These are phyloP conservation scores for Sturmia bella DNA, from an alignment of 2,888 invertebrate genomes.

Conservation along the genomic window DNA sequence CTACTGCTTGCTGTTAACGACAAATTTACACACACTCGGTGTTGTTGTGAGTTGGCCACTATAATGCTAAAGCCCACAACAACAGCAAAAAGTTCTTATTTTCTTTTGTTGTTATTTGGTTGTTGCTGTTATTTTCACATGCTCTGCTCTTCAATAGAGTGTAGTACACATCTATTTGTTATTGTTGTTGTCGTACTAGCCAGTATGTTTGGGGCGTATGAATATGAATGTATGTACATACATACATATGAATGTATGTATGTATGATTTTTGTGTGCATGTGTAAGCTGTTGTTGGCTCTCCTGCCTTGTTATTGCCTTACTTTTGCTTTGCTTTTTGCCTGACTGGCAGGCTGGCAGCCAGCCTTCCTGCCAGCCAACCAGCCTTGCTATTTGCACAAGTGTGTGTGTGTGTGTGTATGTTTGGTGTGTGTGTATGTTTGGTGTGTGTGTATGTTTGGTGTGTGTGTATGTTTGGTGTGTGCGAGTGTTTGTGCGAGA, in stretches of 20 bases:
- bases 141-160: conserved; percentile 65
- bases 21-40: conserved; percentile 45
- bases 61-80: conserved; percentile 47
- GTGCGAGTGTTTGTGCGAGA: conserved; percentile 32
- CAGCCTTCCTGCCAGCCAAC: conserved; percentile 42
- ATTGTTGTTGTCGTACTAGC: conserved; percentile 46
- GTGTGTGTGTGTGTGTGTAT: conserved; percentile 37
- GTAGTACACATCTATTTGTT: conserved; percentile 17
- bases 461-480: conserved; percentile 36
- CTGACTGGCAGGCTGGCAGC: conserved; percentile 31
- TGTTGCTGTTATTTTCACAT: conserved; percentile 60
- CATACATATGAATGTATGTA: background rate
- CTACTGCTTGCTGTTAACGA: conserved; percentile 48
- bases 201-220: conserved; percentile 54
- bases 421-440: conserved; percentile 32
- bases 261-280: conserved; percentile 36
- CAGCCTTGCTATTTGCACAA: conserved; percentile 2
- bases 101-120: conserved; percentile 60
- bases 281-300: conserved; percentile 38
- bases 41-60: conserved; percentile 59
- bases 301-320: conserved; percentile 43
- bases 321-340: conserved; percentile 41
- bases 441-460: conserved; percentile 36
- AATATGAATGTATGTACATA: no score
- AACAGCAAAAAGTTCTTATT: conserved; percentile 59